Conservation (phyloP, 1,140 invertebrate species). For the Cotesia glomerata region DNA sequence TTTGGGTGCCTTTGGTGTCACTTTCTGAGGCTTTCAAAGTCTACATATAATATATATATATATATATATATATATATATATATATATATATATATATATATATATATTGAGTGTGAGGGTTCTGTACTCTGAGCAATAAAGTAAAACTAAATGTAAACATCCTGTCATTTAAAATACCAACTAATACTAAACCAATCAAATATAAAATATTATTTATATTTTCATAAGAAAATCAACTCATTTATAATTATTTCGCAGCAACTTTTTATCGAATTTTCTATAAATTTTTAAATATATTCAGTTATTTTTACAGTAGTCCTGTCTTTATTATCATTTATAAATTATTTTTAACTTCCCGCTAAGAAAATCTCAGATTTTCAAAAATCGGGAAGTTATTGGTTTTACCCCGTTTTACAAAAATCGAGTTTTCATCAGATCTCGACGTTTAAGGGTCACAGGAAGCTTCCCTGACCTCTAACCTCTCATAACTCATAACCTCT, state of each 20-base stretch:
- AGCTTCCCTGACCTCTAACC: too few relatives aligned
- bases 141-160: conserved; percentile 43
- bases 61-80: neutral
- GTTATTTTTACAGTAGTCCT: neutral
- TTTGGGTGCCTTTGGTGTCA: neutral
- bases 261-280: too few relatives aligned
- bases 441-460: too few relatives aligned
- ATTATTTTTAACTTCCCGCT: too few relatives aligned
- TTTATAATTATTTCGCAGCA: too few relatives aligned
- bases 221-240: too few relatives aligned
- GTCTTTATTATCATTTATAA: conserved; percentile 9
- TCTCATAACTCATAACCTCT: too few relatives aligned
- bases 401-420: too few relatives aligned
- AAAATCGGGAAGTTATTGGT: too few relatives aligned
- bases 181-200: conserved; percentile 24
- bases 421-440: too few relatives aligned
- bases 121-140: conserved; percentile 34
- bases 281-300: neutral
- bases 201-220: neutral
- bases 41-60: neutral
- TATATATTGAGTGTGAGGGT: neutral
- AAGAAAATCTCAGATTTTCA: too few relatives aligned
- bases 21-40: conserved; percentile 4
- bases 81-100: neutral
- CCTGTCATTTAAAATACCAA: conserved; percentile 32